phyloP scores from a whole-genome alignment of 2,797 vertebrate species.

The Neomorphus geoffroyi region DNA sequence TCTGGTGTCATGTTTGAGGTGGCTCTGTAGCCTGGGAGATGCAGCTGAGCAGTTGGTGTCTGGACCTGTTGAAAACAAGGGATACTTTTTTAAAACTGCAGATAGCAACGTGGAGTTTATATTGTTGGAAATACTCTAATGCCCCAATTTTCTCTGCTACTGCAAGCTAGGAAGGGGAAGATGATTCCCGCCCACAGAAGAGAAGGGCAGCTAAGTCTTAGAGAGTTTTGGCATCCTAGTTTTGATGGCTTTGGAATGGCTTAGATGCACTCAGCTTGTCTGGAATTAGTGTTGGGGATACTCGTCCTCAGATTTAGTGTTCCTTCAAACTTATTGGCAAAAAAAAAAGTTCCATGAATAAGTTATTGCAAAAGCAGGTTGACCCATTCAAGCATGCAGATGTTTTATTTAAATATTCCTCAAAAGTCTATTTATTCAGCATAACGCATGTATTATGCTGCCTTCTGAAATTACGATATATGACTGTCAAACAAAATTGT shows the following conservation, averaged over 20 bases:
- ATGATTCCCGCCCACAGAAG: background rate
- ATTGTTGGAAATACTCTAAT: background rate
- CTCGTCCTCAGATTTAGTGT: background rate
- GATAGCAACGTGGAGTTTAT: background rate
- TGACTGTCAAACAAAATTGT: conserved; percentile 79
- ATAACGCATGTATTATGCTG: conserved; percentile 80
- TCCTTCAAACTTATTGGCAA: background rate
- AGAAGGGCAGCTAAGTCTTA: background rate
- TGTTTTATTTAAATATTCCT: conserved; percentile 83
- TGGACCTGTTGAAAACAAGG: background rate
- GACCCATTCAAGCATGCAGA: conserved; percentile 85
- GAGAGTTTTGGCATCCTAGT: background rate
- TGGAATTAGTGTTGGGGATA: background rate
- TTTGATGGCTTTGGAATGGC: background rate
- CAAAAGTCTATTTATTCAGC: conserved; percentile 84
- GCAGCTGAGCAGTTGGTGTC: background rate
- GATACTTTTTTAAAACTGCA: background rate
- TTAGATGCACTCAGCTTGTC: background rate
- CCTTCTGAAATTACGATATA: conserved; percentile 78
- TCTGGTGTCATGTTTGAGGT: background rate
- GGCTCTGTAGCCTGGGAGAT: background rate
- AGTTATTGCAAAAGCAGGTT: conserved; percentile 68
- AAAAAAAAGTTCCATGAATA: conserved; percentile 32
- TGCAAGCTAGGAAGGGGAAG: background rate
- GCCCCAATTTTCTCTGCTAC: background rate